These are phyloP conservation scores for Euplagia quadripunctaria DNA, from an alignment of 2,888 invertebrate species.

Conservation along the genomic window DNA sequence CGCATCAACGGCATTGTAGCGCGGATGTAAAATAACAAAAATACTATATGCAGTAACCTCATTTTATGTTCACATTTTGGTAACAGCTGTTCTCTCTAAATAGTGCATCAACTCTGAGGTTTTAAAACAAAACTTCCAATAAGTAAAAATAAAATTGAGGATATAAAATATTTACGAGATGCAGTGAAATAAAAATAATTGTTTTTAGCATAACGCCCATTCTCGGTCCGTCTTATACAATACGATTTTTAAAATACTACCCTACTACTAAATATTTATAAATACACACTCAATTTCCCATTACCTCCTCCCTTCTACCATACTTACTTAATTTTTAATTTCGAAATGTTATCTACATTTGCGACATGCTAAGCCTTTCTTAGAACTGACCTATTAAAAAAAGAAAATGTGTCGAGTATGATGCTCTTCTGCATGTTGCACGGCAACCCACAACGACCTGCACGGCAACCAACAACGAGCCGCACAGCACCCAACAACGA, in stretches of 20 bases:
- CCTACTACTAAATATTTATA: background rate
- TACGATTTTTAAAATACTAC: background rate
- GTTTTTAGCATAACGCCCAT: background rate
- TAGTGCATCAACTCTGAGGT: too few species aligned
- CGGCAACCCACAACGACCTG: too few species aligned
- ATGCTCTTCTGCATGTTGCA: too few species aligned
- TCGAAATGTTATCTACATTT: background rate
- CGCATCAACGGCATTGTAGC: background rate
- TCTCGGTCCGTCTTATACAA: background rate
- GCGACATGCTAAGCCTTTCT: background rate
- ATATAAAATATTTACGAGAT: constrained; percentile 10
- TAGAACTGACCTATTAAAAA: too few species aligned
- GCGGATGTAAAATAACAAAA: constrained; percentile 3
- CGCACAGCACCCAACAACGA: too few species aligned
- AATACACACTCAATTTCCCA: background rate
- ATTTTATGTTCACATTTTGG: constrained; percentile 12
- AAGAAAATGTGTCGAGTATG: too few species aligned
- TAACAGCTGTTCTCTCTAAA: background rate
- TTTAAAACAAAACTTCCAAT: background rate
- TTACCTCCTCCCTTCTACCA: background rate
- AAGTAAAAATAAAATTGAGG: background rate
- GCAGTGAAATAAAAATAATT: background rate
- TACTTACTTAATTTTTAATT: background rate
- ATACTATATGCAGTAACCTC: background rate
- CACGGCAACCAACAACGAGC: too few species aligned